Conservation (phyloP, 2,113 vertebrate genomes). For the Centrocercus urophasianus region DNA sequence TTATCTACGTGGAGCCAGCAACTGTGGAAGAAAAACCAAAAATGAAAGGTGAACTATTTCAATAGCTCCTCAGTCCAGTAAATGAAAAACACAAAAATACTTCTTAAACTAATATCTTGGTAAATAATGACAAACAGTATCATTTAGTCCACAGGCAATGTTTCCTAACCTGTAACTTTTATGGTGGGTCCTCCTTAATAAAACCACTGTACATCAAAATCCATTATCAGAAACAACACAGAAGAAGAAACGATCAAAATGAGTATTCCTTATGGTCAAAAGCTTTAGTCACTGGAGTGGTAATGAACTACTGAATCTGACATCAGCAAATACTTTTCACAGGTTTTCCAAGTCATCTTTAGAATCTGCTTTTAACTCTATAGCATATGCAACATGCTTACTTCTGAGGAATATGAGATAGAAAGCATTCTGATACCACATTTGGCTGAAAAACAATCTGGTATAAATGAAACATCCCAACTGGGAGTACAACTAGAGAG, state of each 20-base stretch:
- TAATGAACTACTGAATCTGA: not conserved
- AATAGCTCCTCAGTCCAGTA: not conserved
- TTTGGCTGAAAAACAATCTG: slow-evolving; percentile 56
- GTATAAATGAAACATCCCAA: slow-evolving; percentile 63
- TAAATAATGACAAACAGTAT: not conserved
- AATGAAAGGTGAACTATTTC: not conserved
- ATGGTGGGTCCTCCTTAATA: not conserved
- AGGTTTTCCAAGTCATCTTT: slow-evolving; percentile 27
- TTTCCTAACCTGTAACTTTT: not conserved
- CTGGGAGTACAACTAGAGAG: slow-evolving; percentile 30
- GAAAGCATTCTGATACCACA: slow-evolving; percentile 33
- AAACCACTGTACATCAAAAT: not conserved
- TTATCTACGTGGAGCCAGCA: slow-evolving; percentile 99
- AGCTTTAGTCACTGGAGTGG: not conserved
- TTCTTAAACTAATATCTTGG: not conserved
- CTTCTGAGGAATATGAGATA: not conserved
- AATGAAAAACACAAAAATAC: slow-evolving; percentile 5
- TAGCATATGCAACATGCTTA: slow-evolving; percentile 4
- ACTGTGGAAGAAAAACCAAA: slow-evolving; percentile 76
- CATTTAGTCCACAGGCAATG: not conserved
- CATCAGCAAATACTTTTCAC: slow-evolving; percentile 12
- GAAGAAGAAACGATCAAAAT: not conserved
- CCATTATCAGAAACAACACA: not conserved
- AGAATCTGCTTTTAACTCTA: slow-evolving; percentile 38
- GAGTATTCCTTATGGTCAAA: not conserved